Conservation (phyloP, 2,888 invertebrate genomes). For the Globia sparganii region DNA sequence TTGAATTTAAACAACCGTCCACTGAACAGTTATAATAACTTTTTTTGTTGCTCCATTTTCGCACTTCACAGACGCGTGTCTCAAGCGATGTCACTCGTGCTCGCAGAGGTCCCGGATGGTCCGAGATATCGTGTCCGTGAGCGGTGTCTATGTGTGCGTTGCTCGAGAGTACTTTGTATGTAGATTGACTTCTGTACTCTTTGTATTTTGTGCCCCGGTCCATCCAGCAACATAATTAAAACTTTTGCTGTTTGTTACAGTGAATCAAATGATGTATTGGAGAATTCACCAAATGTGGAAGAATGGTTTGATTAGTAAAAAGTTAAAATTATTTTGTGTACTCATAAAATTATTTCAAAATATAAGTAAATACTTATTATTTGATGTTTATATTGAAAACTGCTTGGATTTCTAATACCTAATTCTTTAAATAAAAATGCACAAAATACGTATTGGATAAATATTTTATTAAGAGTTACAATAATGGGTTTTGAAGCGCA, state of each 20-base stretch:
- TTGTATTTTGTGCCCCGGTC: too few species aligned
- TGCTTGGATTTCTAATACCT: constrained; percentile 42
- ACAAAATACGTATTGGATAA: constrained; percentile 84
- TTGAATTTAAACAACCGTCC: too few species aligned
- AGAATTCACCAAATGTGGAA: constrained; percentile 96
- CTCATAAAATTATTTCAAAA: constrained; percentile 27
- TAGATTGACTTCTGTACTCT: too few species aligned
- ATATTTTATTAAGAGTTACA: constrained; percentile 89
- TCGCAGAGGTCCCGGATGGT: too few species aligned
- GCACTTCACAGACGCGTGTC: too few species aligned
- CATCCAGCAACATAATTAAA: background rate
- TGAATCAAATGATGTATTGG: constrained; percentile 95
- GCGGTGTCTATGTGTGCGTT: too few species aligned
- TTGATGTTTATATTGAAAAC: constrained; percentile 31
- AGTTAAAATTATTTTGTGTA: constrained; percentile 49
- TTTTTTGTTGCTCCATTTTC: too few species aligned
- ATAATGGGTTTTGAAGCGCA: constrained; percentile 85
- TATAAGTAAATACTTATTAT: constrained; percentile 45
- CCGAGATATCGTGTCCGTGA: too few species aligned
- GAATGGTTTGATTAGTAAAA: constrained; percentile 92
- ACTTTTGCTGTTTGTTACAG: constrained; percentile 88
- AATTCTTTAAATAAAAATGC: constrained; percentile 70
- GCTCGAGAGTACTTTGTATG: too few species aligned
- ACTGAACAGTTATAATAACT: too few species aligned
- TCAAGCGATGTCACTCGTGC: too few species aligned